These are phyloP conservation scores for Himalopsyche anomala DNA, from an alignment of 2,888 invertebrate genomes.

Conservation along the genomic window DNA sequence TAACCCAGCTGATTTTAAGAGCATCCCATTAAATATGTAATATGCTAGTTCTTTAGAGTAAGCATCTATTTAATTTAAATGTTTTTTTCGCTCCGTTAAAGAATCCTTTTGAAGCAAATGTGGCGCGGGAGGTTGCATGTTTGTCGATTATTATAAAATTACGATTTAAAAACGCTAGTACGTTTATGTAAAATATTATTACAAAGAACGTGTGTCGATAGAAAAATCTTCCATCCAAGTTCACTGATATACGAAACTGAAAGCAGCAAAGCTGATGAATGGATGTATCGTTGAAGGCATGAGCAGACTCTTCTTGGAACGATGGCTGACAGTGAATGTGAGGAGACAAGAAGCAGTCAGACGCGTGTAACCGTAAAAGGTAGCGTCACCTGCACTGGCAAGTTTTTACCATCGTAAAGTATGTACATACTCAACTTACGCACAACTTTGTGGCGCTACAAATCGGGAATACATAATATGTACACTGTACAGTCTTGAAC, in stretches of 20 bases:
- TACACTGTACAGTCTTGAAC: neutral
- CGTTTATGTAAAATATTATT: too few species aligned
- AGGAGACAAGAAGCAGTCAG: neutral
- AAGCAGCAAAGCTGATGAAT: neutral
- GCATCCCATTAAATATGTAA: too few species aligned
- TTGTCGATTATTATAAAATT: too few species aligned
- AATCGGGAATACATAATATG: neutral
- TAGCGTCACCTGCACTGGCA: neutral
- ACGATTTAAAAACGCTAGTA: too few species aligned
- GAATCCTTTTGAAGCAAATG: too few species aligned
- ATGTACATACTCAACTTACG: neutral
- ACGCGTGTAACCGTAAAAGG: conserved; percentile 6
- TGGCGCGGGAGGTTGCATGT: too few species aligned
- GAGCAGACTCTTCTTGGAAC: neutral
- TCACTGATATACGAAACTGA: neutral
- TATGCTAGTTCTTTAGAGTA: too few species aligned
- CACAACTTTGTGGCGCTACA: neutral
- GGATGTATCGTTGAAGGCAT: neutral
- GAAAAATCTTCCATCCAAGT: neutral
- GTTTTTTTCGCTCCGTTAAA: too few species aligned
- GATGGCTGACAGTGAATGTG: neutral
- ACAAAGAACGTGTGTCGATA: neutral
- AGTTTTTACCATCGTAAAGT: conserved; percentile 1
- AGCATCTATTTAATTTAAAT: too few species aligned
- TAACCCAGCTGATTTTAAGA: too few species aligned